Evolutionary conservation across 2,888 invertebrate species (phyloP).

Genomic region (Yponomeuta evonymella): DNA sequence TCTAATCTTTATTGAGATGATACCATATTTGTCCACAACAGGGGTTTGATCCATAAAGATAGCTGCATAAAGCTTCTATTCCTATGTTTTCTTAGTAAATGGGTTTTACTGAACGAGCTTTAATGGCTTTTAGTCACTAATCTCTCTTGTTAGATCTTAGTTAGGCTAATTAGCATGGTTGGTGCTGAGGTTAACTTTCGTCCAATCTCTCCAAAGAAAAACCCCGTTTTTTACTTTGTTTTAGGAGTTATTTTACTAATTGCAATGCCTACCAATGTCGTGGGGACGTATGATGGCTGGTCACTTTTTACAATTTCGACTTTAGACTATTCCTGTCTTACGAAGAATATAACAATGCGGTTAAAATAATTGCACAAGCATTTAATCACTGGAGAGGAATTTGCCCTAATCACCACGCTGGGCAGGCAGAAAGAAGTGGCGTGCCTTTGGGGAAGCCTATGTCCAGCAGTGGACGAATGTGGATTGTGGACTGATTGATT

Average conservation of each 20-base stretch:
- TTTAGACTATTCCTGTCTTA: too few relatives aligned
- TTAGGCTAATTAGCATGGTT: constrained; percentile 7
- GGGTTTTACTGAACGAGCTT: background rate
- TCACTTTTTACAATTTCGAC: too few relatives aligned
- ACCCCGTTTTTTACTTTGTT: background rate
- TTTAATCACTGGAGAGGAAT: too few relatives aligned
- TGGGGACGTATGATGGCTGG: too few relatives aligned
- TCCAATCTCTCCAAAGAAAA: background rate
- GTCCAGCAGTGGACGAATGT: too few relatives aligned
- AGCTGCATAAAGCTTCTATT: background rate
- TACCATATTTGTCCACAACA: background rate
- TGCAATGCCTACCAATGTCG: too few relatives aligned
- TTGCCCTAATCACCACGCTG: too few relatives aligned
- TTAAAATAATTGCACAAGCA: too few relatives aligned
- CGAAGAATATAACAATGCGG: too few relatives aligned
- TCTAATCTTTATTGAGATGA: background rate
- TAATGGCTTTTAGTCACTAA: constrained; percentile 8
- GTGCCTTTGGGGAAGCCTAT: too few relatives aligned
- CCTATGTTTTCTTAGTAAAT: background rate
- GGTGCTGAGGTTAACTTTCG: background rate
- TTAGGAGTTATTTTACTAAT: background rate
- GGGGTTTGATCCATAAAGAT: background rate
- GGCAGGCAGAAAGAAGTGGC: too few relatives aligned
- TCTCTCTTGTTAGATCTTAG: constrained; percentile 2
- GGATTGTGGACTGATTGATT: too few relatives aligned